phyloP scores from a whole-genome alignment of 2,888 invertebrate genomes.

The Ceraclea dissimilis region DNA sequence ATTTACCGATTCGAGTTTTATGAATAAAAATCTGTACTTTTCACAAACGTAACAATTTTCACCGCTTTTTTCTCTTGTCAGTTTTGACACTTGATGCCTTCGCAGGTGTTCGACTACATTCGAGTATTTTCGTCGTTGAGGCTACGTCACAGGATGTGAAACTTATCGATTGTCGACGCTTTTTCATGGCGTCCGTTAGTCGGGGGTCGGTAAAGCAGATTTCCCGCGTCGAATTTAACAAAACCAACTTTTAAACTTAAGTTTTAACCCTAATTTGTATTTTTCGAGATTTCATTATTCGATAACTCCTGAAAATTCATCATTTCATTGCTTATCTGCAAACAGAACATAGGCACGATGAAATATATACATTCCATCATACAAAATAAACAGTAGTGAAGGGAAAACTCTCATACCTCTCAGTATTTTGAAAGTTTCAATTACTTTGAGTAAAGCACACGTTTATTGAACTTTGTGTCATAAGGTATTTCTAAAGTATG shows the following conservation, averaged over 20 bases:
- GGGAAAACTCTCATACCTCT: no score
- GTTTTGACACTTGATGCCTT: constrained; percentile 27
- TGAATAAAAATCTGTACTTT: neutral
- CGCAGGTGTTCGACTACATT: constrained; percentile 33
- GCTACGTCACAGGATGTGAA: constrained; percentile 38
- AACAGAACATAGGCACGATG: no score
- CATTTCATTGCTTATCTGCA: no score
- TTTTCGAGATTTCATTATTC: no score
- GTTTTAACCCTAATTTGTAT: neutral
- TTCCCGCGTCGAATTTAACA: constrained; percentile 1
- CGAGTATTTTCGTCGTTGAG: constrained; percentile 35
- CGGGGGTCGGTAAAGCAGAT: constrained; percentile 18
- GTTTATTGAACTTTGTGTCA: no score
- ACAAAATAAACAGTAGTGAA: no score
- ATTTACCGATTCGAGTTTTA: neutral
- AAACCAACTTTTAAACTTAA: neutral
- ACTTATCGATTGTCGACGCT: constrained; percentile 36
- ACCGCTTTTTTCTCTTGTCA: constrained; percentile 23
- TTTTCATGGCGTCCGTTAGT: constrained; percentile 21
- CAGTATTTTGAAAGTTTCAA: no score
- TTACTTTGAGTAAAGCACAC: no score
- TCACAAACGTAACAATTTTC: constrained; percentile 9
- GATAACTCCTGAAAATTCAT: no score
- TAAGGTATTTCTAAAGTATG: no score
- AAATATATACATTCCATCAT: no score